Evolutionary conservation across 2,113 vertebrate species (phyloP), one percentile per base, ranked within the genome.

Genomic region (Alexandromys fortis): DNA sequence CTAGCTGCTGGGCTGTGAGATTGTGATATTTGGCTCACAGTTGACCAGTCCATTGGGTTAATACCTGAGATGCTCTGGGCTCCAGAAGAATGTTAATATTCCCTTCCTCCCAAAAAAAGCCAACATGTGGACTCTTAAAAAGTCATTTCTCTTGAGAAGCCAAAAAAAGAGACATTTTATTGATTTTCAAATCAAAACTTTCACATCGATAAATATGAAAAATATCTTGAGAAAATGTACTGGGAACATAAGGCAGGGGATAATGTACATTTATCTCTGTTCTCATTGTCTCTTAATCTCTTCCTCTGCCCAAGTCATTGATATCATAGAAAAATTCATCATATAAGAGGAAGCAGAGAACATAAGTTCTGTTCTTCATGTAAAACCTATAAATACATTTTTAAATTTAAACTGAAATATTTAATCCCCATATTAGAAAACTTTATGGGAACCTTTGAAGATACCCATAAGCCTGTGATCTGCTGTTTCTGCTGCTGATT

Each of bases 341-440:
- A 3, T 78, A 26, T 30, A 82, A 86, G 61, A 86, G 30, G 67
- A 88, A 91, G 72, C 58, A 75, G 65, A n/a, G 6, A 77, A 26
- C 35, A 82, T 86, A 28, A 52, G 6, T n/a, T 87, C 45, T 24
- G 5, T 55, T 73, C 47, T 55, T 88, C 6, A 70, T 70, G 13
- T 92, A 52, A 92, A 91, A 91, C 75, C 7, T 72, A 30, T 81
- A 14, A 82, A 47, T 55, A 33, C 28, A 58, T 35, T 90, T 61
- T 94, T 94, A 61, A 55, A 75, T 90, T 94, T 16, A 26, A 82
- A 95, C 78, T 77, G 21, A 91, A 30, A 47, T 38, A 63, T 86
- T 92, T 86, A 75, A 67, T 58, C 4, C 5, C 76, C 91, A 3
- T 38, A n/a, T 72, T 94, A 90, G 85, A 4, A n/a, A 49, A 81